A percentile compares a stretch with the other conserved stretches of the same genome.
phyloP scores from a whole-genome alignment of 2,113 vertebrate genomes.

The Gallinago jamesoni region DNA sequence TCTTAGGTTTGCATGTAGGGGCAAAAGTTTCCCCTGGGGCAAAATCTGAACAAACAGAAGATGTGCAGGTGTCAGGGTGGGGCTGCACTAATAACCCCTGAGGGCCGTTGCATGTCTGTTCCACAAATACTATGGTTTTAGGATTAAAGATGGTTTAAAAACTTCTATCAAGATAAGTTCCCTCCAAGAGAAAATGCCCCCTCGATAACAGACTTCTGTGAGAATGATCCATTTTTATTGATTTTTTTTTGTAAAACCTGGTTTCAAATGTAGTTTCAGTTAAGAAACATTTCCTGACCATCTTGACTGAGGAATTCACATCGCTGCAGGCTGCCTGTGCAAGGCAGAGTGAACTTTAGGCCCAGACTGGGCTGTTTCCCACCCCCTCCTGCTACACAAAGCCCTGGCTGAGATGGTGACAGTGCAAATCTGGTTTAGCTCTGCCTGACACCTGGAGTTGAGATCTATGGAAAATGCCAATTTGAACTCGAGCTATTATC shows the following conservation, averaged over 20 bases:
- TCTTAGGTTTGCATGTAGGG: neutral
- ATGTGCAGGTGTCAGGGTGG: constrained; percentile 24
- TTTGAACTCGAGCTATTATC: neutral
- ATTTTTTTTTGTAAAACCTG: neutral
- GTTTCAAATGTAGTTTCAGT: constrained; percentile 5
- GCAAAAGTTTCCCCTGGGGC: neutral
- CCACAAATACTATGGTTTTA: neutral
- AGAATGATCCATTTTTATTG: neutral
- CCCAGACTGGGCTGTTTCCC: neutral
- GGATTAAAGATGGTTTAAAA: neutral
- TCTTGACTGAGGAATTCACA: constrained; percentile 18
- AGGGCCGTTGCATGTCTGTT: neutral
- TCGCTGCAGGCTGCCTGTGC: constrained; percentile 8
- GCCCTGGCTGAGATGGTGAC: neutral
- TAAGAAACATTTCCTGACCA: constrained; percentile 17
- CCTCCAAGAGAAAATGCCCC: neutral
- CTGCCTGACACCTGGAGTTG: neutral
- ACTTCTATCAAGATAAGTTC: neutral
- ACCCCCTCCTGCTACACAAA: neutral
- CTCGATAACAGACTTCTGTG: neutral
- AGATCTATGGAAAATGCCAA: neutral
- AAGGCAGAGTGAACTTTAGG: constrained; percentile 44
- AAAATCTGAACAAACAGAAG: neutral
- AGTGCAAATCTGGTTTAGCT: constrained; percentile 24
- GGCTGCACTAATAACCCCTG: neutral